Conservation (phyloP, 92 coral and sea anemone species). For the Umimayanthus chanpuru region DNA sequence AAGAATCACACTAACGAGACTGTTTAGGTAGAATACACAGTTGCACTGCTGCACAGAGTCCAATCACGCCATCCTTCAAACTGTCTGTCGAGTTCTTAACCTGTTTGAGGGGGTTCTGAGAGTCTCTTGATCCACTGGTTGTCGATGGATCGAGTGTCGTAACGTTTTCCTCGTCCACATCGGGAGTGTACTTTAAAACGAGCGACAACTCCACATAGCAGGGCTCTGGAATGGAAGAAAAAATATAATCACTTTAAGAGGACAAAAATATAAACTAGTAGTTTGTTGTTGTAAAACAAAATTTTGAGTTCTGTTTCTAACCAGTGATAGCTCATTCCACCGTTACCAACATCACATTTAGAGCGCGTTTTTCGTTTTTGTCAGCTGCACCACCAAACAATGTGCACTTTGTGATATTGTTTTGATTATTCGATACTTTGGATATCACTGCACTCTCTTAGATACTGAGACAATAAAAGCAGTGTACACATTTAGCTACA, state of each 20-base stretch:
- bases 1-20: slow-evolving; percentile 19
- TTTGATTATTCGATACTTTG: no score
- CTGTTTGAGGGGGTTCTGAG: slow-evolving; percentile 60
- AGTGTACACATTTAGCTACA: no score
- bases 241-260: neutral
- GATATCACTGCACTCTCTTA: no score
- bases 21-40: slow-evolving; percentile 90
- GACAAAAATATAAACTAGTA: neutral
- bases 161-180: slow-evolving; percentile 80
- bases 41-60: slow-evolving; percentile 87
- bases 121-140: slow-evolving; percentile 36
- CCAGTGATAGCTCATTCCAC: no score
- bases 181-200: slow-evolving; percentile 80
- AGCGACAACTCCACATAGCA: slow-evolving; percentile 86
- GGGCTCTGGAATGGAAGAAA: slow-evolving; percentile 64
- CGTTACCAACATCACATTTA: no score
- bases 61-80: slow-evolving; percentile 80
- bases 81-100: slow-evolving; percentile 80
- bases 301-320: no score
- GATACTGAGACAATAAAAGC: no score
- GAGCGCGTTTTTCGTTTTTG: no score
- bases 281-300: no score
- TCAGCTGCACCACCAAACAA: no score
- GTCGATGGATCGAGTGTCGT: slow-evolving; percentile 53
- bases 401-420: no score